A percentile compares a stretch with the other conserved stretches of the same genome.
These are phyloP conservation scores for Habrosyne pyritoides DNA, from an alignment of 2,888 invertebrate species.

Conservation along the genomic window DNA sequence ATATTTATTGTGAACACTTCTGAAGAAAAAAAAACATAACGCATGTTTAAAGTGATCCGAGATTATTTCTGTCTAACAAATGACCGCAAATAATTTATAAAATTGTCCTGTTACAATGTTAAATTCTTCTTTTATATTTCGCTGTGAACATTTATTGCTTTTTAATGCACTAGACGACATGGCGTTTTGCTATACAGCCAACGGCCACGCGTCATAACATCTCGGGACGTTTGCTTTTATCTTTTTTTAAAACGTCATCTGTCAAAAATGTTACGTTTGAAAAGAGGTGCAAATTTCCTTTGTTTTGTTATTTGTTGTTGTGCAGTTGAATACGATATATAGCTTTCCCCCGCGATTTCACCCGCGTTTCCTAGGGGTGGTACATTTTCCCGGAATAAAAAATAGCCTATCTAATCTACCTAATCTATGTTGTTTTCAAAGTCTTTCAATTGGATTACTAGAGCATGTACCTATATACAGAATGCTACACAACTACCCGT, in stretches of 20 bases:
- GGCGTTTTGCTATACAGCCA: slow-evolving; percentile 51
- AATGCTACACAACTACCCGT: no score
- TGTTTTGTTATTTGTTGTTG: not conserved
- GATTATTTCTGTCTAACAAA: slow-evolving; percentile 43
- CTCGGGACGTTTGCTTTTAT: slow-evolving; percentile 55
- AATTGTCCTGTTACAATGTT: slow-evolving; percentile 36
- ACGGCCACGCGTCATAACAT: slow-evolving; percentile 61
- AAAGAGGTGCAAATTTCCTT: slow-evolving; percentile 48
- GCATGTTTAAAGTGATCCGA: slow-evolving; percentile 23
- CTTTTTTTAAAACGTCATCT: slow-evolving; percentile 59
- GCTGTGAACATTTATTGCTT: slow-evolving; percentile 63
- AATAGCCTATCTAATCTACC: no score
- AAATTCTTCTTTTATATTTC: slow-evolving; percentile 43
- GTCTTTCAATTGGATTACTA: no score
- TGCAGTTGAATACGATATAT: not conserved
- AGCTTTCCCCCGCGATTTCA: no score
- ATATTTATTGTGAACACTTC: not conserved
- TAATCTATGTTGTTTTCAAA: no score
- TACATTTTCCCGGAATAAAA: no score
- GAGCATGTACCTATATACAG: no score
- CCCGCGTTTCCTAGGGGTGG: no score
- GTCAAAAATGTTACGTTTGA: slow-evolving; percentile 55
- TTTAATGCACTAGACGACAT: slow-evolving; percentile 71
- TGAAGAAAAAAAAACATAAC: slow-evolving; percentile 27
- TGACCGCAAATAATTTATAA: slow-evolving; percentile 52